Conservation (phyloP, 2,113 vertebrate species). For the Dasyornis broadbenti region DNA sequence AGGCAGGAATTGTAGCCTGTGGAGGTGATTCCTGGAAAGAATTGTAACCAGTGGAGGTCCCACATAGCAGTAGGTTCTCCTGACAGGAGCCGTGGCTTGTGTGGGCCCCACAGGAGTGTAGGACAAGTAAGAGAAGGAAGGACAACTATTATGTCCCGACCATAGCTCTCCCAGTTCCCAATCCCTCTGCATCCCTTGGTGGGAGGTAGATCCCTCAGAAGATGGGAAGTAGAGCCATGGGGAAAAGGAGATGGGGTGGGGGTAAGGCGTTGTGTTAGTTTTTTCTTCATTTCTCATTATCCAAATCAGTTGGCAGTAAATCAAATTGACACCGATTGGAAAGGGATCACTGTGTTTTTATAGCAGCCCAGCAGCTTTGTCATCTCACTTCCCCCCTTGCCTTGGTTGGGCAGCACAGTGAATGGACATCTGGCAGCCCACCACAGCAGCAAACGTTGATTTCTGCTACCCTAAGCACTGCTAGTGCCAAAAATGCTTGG, state of each 20-base stretch:
- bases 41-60: background rate
- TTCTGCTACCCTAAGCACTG: background rate
- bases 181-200: background rate
- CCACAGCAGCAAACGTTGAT: background rate
- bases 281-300: background rate
- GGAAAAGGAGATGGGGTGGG: background rate
- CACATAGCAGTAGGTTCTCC: background rate
- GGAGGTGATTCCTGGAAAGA: background rate
- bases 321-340: background rate
- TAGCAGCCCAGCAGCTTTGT: background rate
- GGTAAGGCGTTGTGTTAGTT: background rate
- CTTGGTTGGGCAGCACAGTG: background rate
- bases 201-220: background rate
- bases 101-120: accelerated
- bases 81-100: accelerated
- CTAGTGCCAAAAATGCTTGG: background rate
- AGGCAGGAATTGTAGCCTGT: background rate
- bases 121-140: background rate
- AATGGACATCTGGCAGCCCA: background rate
- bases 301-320: background rate
- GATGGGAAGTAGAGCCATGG: background rate
- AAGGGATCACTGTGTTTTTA: background rate
- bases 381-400: background rate
- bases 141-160: accelerated
- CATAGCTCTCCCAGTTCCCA: accelerated